phyloP scores from a whole-genome alignment of 2,113 vertebrate genomes.

The Nibea coibor region DNA sequence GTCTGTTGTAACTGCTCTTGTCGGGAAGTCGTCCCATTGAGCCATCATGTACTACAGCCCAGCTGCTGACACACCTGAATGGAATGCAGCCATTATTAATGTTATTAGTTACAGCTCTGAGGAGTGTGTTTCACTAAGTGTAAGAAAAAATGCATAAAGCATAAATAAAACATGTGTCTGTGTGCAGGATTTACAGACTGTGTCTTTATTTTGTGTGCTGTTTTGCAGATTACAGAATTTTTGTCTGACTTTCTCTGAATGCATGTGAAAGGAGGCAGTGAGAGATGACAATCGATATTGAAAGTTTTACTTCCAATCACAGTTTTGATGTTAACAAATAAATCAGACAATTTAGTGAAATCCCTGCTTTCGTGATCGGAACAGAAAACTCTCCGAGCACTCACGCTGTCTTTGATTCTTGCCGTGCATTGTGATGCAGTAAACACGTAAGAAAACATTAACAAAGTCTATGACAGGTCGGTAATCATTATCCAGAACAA shows the following conservation, averaged over 20 bases:
- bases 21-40: neutral
- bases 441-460: constrained; percentile 50
- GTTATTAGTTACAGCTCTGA: neutral
- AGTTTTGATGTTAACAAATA: too few species aligned
- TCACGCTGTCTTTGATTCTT: neutral
- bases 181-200: too few species aligned
- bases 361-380: too few species aligned
- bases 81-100: neutral
- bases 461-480: constrained; percentile 4
- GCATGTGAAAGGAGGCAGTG: too few species aligned
- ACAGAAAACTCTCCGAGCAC: neutral
- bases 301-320: too few species aligned
- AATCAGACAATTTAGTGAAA: too few species aligned
- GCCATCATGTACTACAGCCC: neutral
- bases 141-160: neutral
- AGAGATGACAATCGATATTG: too few species aligned
- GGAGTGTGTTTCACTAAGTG: neutral
- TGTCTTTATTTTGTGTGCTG: too few species aligned
- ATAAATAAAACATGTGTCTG: too few species aligned
- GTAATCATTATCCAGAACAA: constrained; percentile 46
- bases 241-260: too few species aligned
- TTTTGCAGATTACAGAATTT: too few species aligned
- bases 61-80: neutral
- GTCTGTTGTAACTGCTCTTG: neutral
- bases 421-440: neutral